phyloP scores from a whole-genome alignment of 2,113 vertebrate species.

The Cariama cristata region DNA sequence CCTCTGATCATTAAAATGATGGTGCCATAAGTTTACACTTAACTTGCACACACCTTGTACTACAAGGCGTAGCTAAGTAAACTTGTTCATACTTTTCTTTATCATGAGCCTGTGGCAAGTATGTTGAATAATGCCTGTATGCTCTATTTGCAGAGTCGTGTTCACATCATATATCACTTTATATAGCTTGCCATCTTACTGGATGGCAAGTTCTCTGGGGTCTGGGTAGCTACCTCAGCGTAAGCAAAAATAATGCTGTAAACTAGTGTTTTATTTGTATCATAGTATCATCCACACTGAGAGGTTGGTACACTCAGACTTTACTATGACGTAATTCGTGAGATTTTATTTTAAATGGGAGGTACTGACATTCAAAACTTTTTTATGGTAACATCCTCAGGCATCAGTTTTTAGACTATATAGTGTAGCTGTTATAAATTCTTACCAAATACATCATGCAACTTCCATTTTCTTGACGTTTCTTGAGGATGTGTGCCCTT shows the following conservation, averaged over 20 bases:
- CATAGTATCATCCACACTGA: neutral
- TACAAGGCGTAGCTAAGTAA: neutral
- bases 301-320: neutral
- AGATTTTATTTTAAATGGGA: neutral
- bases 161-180: neutral
- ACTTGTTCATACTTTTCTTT: neutral
- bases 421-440: neutral
- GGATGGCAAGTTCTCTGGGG: neutral
- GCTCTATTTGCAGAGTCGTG: neutral
- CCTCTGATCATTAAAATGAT: neutral
- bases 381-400: neutral
- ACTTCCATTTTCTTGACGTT: neutral
- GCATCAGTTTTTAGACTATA: neutral
- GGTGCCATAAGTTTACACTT: neutral
- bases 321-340: neutral
- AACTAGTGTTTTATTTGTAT: neutral
- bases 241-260: neutral
- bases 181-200: neutral
- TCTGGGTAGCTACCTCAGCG: neutral
- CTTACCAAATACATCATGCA: neutral
- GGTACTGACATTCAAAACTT: neutral
- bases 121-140: neutral
- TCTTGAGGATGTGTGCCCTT: neutral
- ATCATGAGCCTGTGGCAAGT: neutral
- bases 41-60: neutral